phyloP scores from a whole-genome alignment of 2,888 invertebrate genomes.

The Thyatira batis region DNA sequence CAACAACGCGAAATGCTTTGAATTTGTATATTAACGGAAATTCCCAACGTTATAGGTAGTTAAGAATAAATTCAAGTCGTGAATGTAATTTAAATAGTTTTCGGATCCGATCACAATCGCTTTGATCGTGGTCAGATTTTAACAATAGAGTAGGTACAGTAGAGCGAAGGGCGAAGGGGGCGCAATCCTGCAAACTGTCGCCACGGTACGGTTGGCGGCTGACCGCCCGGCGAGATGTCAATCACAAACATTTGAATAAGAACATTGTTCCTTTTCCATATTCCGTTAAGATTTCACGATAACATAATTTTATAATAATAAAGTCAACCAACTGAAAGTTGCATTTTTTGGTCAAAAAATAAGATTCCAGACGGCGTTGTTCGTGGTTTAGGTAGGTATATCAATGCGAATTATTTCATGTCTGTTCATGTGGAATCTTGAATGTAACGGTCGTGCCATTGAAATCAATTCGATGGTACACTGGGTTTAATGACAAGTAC shows the following conservation, averaged over 20 bases:
- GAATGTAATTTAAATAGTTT: slow-evolving; percentile 68
- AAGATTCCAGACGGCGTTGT: slow-evolving; percentile 41
- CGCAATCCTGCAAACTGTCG: slow-evolving; percentile 43
- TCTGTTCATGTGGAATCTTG: slow-evolving; percentile 60
- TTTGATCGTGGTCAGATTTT: slow-evolving; percentile 70
- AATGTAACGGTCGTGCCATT: slow-evolving; percentile 65
- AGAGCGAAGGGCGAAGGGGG: slow-evolving; percentile 48
- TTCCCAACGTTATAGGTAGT: slow-evolving; percentile 58
- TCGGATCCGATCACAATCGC: slow-evolving; percentile 67
- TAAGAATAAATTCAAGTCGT: slow-evolving; percentile 43
- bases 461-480: slow-evolving; percentile 26
- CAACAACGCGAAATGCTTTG: slow-evolving; percentile 10
- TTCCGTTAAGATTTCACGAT: slow-evolving; percentile 73
- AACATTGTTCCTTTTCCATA: slow-evolving; percentile 68
- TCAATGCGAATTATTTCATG: slow-evolving; percentile 44
- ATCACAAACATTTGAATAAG: slow-evolving; percentile 77
- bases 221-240: slow-evolving; percentile 80
- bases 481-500: slow-evolving; percentile 1
- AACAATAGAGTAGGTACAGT: slow-evolving; percentile 56
- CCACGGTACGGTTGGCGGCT: slow-evolving; percentile 37
- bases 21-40: slow-evolving; percentile 53
- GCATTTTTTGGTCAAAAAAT: slow-evolving; percentile 59
- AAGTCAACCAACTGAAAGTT: slow-evolving; percentile 68
- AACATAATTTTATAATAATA: slow-evolving; percentile 65
- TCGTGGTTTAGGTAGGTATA: slow-evolving; percentile 18